phyloP scores from a whole-genome alignment of 92 coral and sea anemone genomes.

The Umimayanthus kanabou region DNA sequence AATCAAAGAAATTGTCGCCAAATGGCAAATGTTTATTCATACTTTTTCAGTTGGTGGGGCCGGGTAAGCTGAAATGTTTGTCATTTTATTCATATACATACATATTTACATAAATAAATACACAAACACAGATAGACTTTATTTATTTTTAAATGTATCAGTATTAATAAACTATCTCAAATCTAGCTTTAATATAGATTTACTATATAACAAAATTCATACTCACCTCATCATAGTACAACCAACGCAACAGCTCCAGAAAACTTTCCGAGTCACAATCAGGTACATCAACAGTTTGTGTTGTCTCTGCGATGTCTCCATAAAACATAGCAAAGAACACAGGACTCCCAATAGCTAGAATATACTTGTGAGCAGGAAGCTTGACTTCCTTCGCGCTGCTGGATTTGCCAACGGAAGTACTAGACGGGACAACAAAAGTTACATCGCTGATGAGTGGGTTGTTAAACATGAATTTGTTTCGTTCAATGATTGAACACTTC shows the following conservation, averaged over 20 bases:
- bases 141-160: too few species aligned
- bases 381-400: not conserved
- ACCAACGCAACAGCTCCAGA: slow-evolving; percentile 45
- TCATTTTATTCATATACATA: too few species aligned
- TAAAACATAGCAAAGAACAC: slow-evolving; percentile 52
- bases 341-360: slow-evolving; percentile 46
- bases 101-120: too few species aligned
- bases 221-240: slow-evolving; percentile 41
- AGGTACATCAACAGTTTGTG: slow-evolving; percentile 16
- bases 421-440: not conserved
- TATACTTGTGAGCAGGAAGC: slow-evolving; percentile 53
- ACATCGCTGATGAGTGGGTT: slow-evolving; percentile 26
- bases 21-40: too few species aligned
- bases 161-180: too few species aligned
- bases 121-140: too few species aligned
- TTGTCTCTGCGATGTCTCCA: slow-evolving; percentile 48
- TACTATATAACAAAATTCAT: too few species aligned
- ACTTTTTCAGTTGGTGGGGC: too few species aligned
- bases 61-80: too few species aligned
- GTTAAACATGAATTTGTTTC: slow-evolving; percentile 28
- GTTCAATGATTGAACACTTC: slow-evolving; percentile 4
- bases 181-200: too few species aligned
- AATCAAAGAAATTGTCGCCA: too few species aligned
- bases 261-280: slow-evolving; percentile 56
- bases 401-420: not conserved